Evolutionary conservation across 2,797 vertebrate species (phyloP).

Genomic region (Pangasius krempfi): DNA sequence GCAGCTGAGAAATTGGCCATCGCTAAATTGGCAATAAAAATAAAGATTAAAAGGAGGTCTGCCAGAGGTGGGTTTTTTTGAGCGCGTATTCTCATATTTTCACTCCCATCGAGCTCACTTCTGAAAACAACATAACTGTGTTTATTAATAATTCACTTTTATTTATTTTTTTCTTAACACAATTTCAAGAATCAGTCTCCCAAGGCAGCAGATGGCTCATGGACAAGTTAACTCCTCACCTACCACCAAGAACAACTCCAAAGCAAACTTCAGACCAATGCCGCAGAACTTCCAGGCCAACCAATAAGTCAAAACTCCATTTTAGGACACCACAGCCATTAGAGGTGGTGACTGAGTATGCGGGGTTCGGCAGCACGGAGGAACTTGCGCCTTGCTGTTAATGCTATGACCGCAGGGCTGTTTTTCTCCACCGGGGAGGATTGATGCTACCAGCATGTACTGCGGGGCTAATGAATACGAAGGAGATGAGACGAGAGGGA

Average conservation of each 20-base stretch:
- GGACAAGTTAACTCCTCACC: constrained; percentile 1
- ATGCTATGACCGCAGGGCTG: constrained; percentile 55
- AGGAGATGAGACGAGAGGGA: constrained; percentile 49
- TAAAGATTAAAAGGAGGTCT: constrained; percentile 55
- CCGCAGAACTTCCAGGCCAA: neutral
- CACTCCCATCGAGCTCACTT: constrained; percentile 20
- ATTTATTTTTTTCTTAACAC: constrained; percentile 49
- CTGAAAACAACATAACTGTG: constrained; percentile 45
- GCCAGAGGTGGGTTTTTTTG: constrained; percentile 15
- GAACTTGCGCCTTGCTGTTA: constrained; percentile 53
- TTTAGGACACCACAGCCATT: constrained; percentile 27
- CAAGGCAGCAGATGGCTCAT: constrained; percentile 47
- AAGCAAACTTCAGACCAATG: constrained; percentile 5
- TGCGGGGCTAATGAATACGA: constrained; percentile 60
- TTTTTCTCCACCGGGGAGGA: constrained; percentile 56
- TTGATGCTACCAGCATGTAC: constrained; percentile 59
- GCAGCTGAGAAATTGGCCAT: constrained; percentile 56
- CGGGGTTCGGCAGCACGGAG: constrained; percentile 38
- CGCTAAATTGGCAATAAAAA: constrained; percentile 62
- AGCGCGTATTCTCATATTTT: constrained; percentile 30
- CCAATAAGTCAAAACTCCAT: constrained; percentile 28
- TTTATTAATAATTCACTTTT: constrained; percentile 59
- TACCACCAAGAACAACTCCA: constrained; percentile 16
- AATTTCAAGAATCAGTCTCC: constrained; percentile 41
- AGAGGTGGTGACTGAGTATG: constrained; percentile 48